Base-by-base conservation (phyloP, 53 echinoderm and acorn worm species). In the Paelopatides confundens region DNA sequence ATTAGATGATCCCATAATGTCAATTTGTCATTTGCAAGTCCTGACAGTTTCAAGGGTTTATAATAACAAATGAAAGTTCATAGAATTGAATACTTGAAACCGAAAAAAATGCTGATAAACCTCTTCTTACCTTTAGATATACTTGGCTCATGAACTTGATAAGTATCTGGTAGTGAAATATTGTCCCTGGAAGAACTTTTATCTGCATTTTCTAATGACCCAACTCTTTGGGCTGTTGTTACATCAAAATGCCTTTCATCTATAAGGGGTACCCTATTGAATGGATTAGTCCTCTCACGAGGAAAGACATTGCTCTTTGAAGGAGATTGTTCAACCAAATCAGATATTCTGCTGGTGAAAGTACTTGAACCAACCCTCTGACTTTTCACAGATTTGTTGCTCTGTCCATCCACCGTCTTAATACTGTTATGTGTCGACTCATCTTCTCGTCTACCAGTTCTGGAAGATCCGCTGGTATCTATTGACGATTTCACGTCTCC, bases 221-320 rank as follows among this genome's bases (percentile, higher is more conserved):
- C 33, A 67, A 77, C 77, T 77, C 28, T 77, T 47, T 39, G 21
- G 27, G 49, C 77, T 13, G n/a, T 37, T 11, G 62, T 24, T 12
- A 35, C 63, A 29, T 88, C 88, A 90, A 89, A 95, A 76, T 95
- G 95, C 35, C 88, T 81, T 12, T 95, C 93, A 12, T 93, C 90
- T 63, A 95, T 87, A 77, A 87, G 85, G 3, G 95, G 95, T 28
- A 95, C 88, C 86, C 69, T 95, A 85, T 93, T 93, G 51, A 95
- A 95, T 18, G 95, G 95, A 83, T 95, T 95, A 85, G 88, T 86
- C 11, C 95, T 76, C 35, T 88, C 90, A 77, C 9, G 77, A 17
- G 37, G n/a, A 70, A 31, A 8, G 21, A 1, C 70, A 35, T 21
- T 18, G 46, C 27, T 50, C 46, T 30, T 46, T 3, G 28, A 35